These are phyloP conservation scores for Asarcornis scutulata DNA, from an alignment of 2,113 vertebrate genomes.

Conservation along the genomic window DNA sequence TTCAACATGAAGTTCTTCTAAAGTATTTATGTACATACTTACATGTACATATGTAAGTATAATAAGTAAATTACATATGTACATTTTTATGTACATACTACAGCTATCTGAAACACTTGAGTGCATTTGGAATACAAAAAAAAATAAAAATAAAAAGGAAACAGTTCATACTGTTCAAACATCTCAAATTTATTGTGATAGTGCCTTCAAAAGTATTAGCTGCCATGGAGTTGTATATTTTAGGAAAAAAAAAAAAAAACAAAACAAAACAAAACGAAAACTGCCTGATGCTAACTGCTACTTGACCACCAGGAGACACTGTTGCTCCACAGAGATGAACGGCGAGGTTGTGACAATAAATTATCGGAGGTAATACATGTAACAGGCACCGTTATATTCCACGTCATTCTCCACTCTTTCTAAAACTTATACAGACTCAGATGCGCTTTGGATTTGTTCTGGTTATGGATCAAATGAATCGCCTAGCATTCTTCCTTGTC, in stretches of 20 bases:
- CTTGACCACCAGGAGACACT: slow-evolving; percentile 40
- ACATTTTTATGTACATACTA: background rate
- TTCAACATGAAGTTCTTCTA: background rate
- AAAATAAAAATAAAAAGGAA: background rate
- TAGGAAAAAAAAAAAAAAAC: background rate
- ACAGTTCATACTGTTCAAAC: background rate
- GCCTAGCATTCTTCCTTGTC: background rate
- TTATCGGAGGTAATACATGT: background rate
- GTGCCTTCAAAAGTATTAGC: background rate
- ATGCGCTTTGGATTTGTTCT: background rate
- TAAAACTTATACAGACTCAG: background rate
- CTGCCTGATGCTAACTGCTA: background rate
- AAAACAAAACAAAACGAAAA: too few species aligned
- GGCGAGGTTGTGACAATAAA: background rate
- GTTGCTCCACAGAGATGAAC: background rate
- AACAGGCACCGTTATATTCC: background rate
- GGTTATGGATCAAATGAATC: background rate
- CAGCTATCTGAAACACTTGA: background rate
- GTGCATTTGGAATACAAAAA: background rate
- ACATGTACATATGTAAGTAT: background rate
- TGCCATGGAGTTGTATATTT: background rate
- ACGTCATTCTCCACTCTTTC: background rate
- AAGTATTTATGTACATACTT: background rate
- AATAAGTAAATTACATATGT: too few species aligned
- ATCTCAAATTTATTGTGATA: background rate